These are phyloP conservation scores for Cebidichthys violaceus DNA, from an alignment of 2,113 vertebrate species.

Conservation along the genomic window DNA sequence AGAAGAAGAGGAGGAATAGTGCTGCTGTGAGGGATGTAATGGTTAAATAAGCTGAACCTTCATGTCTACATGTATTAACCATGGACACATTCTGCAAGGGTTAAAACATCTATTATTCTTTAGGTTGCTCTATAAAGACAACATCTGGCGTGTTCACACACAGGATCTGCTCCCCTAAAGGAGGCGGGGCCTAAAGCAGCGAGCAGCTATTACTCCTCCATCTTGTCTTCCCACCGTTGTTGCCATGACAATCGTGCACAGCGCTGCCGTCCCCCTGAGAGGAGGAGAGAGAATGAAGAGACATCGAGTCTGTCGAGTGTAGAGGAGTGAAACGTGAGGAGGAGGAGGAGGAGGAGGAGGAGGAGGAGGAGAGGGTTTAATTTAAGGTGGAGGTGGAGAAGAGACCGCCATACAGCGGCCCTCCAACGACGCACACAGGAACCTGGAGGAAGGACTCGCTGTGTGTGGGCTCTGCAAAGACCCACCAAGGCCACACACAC, in stretches of 20 bases:
- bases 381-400: slow-evolving; percentile 20
- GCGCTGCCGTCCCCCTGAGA: slow-evolving; percentile 73
- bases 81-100: background rate
- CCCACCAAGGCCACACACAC: slow-evolving; percentile 68
- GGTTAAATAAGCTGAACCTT: background rate
- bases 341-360: background rate
- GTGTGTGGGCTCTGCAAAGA: slow-evolving; percentile 59
- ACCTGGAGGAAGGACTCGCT: slow-evolving; percentile 34
- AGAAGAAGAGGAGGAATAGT: background rate
- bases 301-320: slow-evolving; percentile 29
- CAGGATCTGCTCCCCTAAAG: slow-evolving; percentile 43
- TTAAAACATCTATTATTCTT: background rate
- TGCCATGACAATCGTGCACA: slow-evolving; percentile 81
- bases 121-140: slow-evolving; percentile 8
- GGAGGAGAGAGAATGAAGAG: slow-evolving; percentile 59
- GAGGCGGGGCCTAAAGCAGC: no score
- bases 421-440: slow-evolving; percentile 34
- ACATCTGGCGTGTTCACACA: slow-evolving; percentile 54
- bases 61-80: background rate
- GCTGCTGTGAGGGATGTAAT: no score
- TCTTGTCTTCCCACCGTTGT: slow-evolving; percentile 76
- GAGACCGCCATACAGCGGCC: no score
- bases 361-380: slow-evolving; percentile 14
- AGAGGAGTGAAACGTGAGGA: slow-evolving; percentile 37
- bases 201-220: slow-evolving; percentile 69